Percentiles rank a stretch among this genome's conserved stretches.
Evolutionary conservation across 2,797 vertebrate genomes (phyloP).

Genomic region (Artibeus lituratus): DNA sequence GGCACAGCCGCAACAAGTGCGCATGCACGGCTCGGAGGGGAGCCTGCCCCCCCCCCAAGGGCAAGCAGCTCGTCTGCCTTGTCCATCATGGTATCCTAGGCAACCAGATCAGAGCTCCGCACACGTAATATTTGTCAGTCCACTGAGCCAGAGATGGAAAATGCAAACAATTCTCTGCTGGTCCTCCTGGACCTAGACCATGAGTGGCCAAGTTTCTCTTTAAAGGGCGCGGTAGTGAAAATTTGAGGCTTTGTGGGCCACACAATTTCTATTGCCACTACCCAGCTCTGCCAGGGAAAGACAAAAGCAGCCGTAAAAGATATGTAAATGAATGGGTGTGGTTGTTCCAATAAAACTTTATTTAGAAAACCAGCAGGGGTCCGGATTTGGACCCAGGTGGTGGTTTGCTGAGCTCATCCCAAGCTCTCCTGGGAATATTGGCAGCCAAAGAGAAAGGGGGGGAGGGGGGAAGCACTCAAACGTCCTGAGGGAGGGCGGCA

Average conservation of each 20-base stretch:
- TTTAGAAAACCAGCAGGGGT: background rate
- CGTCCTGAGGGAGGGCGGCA: rapidly evolving
- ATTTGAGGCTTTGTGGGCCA: background rate
- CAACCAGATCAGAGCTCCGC: background rate
- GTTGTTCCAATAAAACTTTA: constrained; percentile 34
- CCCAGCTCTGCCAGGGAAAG: background rate
- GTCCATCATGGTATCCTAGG: background rate
- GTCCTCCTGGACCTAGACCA: background rate
- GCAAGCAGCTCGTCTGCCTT: background rate
- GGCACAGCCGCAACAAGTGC: background rate
- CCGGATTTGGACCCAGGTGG: background rate
- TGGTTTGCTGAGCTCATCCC: background rate
- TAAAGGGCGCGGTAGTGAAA: background rate
- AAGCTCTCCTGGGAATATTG: too few species aligned
- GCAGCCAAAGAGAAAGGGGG: rapidly evolving
- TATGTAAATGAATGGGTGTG: too few species aligned
- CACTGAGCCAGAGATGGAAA: background rate
- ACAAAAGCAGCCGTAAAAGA: background rate
- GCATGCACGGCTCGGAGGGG: rapidly evolving
- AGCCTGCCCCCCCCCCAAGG: background rate
- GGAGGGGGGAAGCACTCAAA: too few species aligned
- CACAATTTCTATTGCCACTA: background rate
- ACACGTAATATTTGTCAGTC: background rate
- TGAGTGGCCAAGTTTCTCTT: background rate
- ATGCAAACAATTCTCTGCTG: background rate